Conservation (phyloP, 2,113 vertebrate genomes). For the Pogonocichla stellata region DNA sequence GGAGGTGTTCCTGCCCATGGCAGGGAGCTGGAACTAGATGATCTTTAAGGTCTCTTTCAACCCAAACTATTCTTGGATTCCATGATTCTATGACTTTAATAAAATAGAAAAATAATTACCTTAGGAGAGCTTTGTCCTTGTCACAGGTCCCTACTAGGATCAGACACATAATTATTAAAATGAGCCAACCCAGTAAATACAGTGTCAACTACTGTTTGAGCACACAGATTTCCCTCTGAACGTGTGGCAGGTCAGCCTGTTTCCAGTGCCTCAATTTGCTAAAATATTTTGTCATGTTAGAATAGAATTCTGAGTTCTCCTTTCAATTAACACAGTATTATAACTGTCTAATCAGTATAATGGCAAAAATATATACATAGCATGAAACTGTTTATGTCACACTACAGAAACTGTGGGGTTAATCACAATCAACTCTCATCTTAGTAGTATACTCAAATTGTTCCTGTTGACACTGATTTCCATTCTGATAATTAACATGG, state of each 20-base stretch:
- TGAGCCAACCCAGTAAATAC: neutral
- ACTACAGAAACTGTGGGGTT: neutral
- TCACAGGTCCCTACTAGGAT: neutral
- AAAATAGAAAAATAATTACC: neutral
- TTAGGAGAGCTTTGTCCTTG: neutral
- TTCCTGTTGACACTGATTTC: slow-evolving; percentile 17
- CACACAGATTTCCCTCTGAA: neutral
- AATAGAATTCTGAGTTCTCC: neutral
- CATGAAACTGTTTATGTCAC: neutral
- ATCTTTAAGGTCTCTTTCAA: neutral
- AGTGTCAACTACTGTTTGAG: neutral
- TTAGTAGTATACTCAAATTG: neutral
- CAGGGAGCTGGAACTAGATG: neutral
- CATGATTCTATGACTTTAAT: neutral
- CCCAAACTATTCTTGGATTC: neutral
- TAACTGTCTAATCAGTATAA: neutral
- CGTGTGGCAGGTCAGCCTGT: neutral
- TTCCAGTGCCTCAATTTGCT: neutral
- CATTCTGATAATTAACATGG: neutral
- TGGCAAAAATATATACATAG: neutral
- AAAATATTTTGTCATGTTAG: neutral
- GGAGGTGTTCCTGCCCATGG: neutral
- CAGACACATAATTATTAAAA: neutral
- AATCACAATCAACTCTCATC: neutral
- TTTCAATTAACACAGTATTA: neutral